Evolutionary conservation across 2,888 invertebrate genomes (phyloP).

Genomic region (Dolichopus griseipennis): DNA sequence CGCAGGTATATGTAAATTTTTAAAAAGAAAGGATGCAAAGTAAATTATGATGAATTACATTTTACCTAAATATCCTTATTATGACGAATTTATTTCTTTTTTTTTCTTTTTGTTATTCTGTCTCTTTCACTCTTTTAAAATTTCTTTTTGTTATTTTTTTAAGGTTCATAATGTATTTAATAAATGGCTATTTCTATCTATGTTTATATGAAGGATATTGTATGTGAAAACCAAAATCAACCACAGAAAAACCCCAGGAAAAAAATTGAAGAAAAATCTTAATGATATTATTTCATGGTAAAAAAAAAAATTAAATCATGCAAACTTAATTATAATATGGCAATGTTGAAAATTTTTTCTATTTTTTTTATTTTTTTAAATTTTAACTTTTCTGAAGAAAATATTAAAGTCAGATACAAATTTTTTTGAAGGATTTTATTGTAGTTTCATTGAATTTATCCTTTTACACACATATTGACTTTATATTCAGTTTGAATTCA

Average conservation of each 20-base stretch:
- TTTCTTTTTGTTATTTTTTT: too few species aligned
- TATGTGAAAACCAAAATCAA: too few species aligned
- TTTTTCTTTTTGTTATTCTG: background rate
- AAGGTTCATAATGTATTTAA: too few species aligned
- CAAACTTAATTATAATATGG: background rate
- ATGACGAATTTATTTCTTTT: background rate
- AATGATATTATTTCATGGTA: background rate
- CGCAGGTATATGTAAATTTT: background rate
- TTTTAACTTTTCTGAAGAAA: background rate
- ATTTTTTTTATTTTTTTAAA: too few species aligned
- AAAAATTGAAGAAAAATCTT: background rate
- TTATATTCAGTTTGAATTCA: too few species aligned
- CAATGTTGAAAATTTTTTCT: background rate
- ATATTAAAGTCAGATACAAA: too few species aligned
- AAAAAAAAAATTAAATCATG: background rate
- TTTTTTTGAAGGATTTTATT: too few species aligned
- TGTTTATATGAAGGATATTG: background rate
- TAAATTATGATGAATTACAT: conserved; percentile 1
- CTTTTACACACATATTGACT: too few species aligned
- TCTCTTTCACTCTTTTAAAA: background rate
- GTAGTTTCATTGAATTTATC: too few species aligned
- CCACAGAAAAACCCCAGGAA: background rate
- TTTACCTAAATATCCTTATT: background rate
- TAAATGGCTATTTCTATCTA: background rate
- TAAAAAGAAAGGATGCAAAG: background rate